Conservation (phyloP, 2,888 invertebrate species). For the Cheilosia grossa region DNA sequence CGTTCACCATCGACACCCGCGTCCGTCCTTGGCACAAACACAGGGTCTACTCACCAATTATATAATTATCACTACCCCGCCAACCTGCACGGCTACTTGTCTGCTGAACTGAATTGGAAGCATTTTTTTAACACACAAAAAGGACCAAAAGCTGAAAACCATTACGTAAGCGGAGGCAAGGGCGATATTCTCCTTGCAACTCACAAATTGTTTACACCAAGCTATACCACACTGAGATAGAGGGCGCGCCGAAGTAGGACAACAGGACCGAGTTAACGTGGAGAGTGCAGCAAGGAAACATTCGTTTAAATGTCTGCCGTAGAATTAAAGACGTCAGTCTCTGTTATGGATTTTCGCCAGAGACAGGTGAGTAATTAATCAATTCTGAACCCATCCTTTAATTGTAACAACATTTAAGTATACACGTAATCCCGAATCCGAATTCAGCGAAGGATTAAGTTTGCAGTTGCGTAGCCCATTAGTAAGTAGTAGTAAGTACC, state of each 20-base stretch:
- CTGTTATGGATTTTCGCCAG: slow-evolving; percentile 77
- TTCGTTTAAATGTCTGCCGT: slow-evolving; percentile 76
- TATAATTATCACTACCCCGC: slow-evolving; percentile 55
- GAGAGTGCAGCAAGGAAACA: slow-evolving; percentile 54
- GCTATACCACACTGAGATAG: too few relatives aligned
- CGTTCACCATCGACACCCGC: slow-evolving; percentile 15
- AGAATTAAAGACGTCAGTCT: slow-evolving; percentile 76
- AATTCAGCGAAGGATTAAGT: slow-evolving; percentile 30
- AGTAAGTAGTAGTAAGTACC: too few relatives aligned
- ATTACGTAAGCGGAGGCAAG: background rate
- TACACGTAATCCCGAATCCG: slow-evolving; percentile 13
- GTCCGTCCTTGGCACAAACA: slow-evolving; percentile 15
- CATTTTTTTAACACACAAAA: slow-evolving; percentile 15
- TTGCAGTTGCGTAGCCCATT: too few relatives aligned
- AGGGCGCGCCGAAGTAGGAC: background rate
- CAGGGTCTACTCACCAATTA: slow-evolving; percentile 29
- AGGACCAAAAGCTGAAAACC: slow-evolving; percentile 43
- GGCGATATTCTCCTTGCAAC: slow-evolving; percentile 9
- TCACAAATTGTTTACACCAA: slow-evolving; percentile 26
- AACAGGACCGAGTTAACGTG: slow-evolving; percentile 26
- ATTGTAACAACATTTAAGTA: slow-evolving; percentile 17
- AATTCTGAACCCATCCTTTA: slow-evolving; percentile 59
- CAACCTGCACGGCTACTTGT: background rate
- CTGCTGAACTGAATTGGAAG: slow-evolving; percentile 19
- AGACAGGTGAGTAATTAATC: slow-evolving; percentile 76